Conservation (phyloP, 2,113 vertebrate species). For the Nothocercus julius region DNA sequence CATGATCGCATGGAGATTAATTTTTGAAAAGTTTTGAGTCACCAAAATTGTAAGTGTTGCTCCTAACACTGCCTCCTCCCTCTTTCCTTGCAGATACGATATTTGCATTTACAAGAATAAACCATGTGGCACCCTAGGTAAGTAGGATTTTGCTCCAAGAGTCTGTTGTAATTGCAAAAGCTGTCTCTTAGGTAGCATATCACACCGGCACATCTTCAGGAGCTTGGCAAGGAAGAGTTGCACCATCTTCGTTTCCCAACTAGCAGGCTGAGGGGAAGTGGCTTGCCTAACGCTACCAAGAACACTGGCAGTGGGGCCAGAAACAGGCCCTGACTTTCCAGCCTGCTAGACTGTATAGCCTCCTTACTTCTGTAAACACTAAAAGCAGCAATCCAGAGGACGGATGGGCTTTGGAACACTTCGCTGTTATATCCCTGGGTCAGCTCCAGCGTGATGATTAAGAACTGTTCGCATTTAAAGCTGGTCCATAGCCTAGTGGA, state of each 20-base stretch:
- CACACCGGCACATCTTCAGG: rapidly evolving
- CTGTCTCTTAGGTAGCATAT: background rate
- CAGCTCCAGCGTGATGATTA: slow-evolving; percentile 20
- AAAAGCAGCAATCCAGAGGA: background rate
- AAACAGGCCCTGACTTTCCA: background rate
- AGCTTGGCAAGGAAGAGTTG: rapidly evolving
- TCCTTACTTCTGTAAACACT: background rate
- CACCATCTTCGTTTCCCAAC: background rate
- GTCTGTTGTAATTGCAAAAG: background rate
- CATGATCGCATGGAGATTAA: rapidly evolving
- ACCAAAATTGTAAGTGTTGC: rapidly evolving
- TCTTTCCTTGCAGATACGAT: slow-evolving; percentile 85
- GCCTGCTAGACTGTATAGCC: background rate
- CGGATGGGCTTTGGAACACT: background rate
- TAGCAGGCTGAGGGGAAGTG: background rate
- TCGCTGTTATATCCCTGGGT: background rate
- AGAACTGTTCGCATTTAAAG: background rate
- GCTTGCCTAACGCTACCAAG: rapidly evolving
- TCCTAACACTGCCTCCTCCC: background rate
- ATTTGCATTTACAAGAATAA: slow-evolving; percentile 99
- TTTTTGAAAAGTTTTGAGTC: background rate
- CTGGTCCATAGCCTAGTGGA: background rate
- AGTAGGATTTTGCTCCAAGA: background rate
- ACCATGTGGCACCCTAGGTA: slow-evolving; percentile 96
- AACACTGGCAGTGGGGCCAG: background rate